Conservation (phyloP, 1,140 invertebrate genomes). For the Temnothorax curvispinosus region DNA sequence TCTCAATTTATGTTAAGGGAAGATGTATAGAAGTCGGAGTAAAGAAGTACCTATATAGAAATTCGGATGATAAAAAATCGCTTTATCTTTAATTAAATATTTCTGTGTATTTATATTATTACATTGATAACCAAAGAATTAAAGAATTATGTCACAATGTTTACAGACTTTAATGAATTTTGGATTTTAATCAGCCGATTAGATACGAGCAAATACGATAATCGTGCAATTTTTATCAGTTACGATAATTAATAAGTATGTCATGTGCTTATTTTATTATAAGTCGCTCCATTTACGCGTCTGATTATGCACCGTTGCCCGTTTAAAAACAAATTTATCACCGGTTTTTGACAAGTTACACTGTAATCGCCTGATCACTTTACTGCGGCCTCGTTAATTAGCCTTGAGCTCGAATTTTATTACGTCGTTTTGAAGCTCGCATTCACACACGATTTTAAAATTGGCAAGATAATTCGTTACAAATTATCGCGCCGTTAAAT, state of each 20-base stretch:
- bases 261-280: slow-evolving; percentile 22
- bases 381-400: background rate
- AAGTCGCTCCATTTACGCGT: background rate
- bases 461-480: background rate
- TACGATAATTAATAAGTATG: background rate
- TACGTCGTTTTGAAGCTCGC: slow-evolving; percentile 3
- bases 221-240: background rate
- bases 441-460: background rate
- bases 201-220: background rate
- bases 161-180: background rate
- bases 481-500: background rate
- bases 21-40: background rate
- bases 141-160: background rate
- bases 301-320: background rate
- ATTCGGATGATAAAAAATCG: background rate
- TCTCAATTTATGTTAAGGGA: background rate
- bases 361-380: background rate
- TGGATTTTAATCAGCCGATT: background rate
- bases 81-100: background rate
- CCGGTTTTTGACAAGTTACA: background rate
- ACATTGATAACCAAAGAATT: background rate
- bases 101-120: background rate
- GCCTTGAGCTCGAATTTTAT: slow-evolving; percentile 23
- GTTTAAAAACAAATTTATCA: slow-evolving; percentile 11
- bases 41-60: background rate